Evolutionary conservation across 2,888 invertebrate genomes (phyloP).

Genomic region (Diadegma fenestrale): DNA sequence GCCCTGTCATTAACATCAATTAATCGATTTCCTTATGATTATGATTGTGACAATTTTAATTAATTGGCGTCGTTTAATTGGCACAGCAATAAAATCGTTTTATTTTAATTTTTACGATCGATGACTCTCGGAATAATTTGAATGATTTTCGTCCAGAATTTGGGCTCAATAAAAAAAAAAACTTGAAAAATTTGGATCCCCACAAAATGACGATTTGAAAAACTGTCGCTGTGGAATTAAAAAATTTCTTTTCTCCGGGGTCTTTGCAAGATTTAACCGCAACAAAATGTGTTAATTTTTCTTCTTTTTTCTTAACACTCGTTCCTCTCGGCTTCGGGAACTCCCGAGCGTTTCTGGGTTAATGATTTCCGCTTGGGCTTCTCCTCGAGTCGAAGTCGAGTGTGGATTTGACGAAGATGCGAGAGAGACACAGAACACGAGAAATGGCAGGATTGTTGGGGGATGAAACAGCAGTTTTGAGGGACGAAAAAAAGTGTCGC

Average conservation of each 20-base stretch:
- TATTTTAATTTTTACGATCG: not conserved
- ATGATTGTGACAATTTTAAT: not conserved
- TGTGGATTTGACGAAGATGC: constrained; percentile 68
- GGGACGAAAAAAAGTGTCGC: not conserved
- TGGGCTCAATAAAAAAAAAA: not conserved
- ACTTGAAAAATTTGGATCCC: not conserved
- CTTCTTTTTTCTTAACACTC: not conserved
- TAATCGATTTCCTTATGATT: not conserved
- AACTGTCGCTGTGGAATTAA: not conserved
- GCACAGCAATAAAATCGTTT: too few species aligned
- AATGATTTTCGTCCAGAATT: not conserved
- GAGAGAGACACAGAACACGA: constrained; percentile 2
- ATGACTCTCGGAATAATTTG: not conserved
- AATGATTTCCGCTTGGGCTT: constrained; percentile 76
- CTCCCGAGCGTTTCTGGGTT: constrained; percentile 74
- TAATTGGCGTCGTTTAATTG: not conserved
- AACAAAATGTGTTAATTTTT: not conserved
- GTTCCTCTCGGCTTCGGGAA: constrained; percentile 49
- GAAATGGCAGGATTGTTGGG: not conserved
- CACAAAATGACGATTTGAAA: not conserved
- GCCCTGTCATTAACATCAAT: not conserved
- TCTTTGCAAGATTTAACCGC: not conserved
- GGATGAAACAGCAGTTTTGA: not conserved
- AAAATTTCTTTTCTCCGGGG: not conserved
- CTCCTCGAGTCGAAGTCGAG: constrained; percentile 72